Percentiles rank a stretch among this genome's conserved stretches.
Evolutionary conservation across 2,113 vertebrate genomes (phyloP).

Genomic region (Marmota monax): DNA sequence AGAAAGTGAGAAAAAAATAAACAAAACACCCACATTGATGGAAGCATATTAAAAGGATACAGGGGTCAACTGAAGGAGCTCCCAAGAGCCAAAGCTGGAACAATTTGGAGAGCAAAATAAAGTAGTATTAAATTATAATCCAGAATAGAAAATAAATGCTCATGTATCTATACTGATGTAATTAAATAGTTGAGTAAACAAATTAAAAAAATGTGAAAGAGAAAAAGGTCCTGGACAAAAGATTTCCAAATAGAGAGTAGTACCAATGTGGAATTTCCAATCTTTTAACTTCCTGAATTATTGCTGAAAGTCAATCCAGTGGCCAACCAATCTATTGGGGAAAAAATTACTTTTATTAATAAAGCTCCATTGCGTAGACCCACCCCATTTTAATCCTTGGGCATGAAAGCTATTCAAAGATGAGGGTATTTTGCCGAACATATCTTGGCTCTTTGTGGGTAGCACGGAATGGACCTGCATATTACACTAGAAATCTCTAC

Average conservation of each 20-base stretch:
- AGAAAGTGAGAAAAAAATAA: not conserved
- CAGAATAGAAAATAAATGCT: not conserved
- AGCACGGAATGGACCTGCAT: not conserved
- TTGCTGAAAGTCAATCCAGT: not conserved
- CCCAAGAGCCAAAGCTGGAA: not conserved
- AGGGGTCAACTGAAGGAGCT: not conserved
- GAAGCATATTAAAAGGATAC: not conserved
- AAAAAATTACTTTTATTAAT: not conserved
- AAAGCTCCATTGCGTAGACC: no score
- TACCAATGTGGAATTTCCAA: not conserved
- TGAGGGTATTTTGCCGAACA: not conserved
- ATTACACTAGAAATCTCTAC: not conserved
- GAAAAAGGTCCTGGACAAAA: not conserved
- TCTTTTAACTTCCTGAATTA: not conserved
- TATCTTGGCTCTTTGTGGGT: not conserved
- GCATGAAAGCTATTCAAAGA: not conserved
- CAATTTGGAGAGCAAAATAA: not conserved
- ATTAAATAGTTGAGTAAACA: not conserved
- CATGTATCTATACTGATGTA: not conserved
- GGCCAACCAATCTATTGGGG: not conserved
- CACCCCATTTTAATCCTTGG: not conserved
- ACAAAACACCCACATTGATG: not conserved
- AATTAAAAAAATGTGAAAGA: not conserved
- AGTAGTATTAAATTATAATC: not conserved
- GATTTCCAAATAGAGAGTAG: not conserved